Percentiles rank a stretch among this genome's conserved stretches.
phyloP scores from a whole-genome alignment of 2,113 vertebrate genomes.

The Embiotoca jacksoni region DNA sequence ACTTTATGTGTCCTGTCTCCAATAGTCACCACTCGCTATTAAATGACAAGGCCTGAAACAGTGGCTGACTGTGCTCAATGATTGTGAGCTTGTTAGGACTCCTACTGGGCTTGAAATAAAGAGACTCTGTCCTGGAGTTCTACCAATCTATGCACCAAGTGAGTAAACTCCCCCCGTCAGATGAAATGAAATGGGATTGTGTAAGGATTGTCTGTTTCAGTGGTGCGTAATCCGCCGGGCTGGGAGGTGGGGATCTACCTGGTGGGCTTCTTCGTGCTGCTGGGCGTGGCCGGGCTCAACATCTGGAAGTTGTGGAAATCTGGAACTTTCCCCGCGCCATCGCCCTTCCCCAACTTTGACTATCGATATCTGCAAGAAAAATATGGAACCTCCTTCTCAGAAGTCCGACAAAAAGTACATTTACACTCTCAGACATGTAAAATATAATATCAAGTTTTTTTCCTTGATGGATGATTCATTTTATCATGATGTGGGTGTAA shows the following conservation, averaged over 20 bases:
- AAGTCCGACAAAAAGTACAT: slow-evolving; percentile 89
- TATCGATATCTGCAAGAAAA: slow-evolving; percentile 96
- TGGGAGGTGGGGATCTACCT: slow-evolving; percentile 96
- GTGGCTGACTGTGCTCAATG: slow-evolving; percentile 9
- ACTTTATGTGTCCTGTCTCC: background rate
- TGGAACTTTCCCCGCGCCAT: slow-evolving; percentile 92
- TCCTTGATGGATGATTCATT: too few relatives aligned
- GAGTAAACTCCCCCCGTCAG: slow-evolving; percentile 10
- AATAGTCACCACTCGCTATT: slow-evolving; percentile 1
- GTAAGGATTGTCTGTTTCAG: slow-evolving; percentile 71
- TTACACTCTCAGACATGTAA: background rate
- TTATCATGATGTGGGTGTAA: too few relatives aligned
- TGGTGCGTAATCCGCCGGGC: slow-evolving; percentile 88
- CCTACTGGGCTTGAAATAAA: slow-evolving; percentile 5
- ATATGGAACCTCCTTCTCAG: slow-evolving; percentile 88
- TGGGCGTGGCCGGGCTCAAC: slow-evolving; percentile 90
- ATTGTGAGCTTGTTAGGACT: slow-evolving; percentile 29
- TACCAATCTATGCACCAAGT: background rate
- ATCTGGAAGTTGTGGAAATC: slow-evolving; percentile 98
- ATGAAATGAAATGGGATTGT: background rate
- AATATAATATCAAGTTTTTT: too few relatives aligned
- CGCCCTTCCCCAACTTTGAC: slow-evolving; percentile 97
- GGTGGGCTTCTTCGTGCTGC: slow-evolving; percentile 89
- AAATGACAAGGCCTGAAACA: slow-evolving; percentile 20
- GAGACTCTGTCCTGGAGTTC: background rate